These are phyloP conservation scores for Clytia hemisphaerica DNA, from an alignment of 30 jellyfish, hydroid and myxozoan species.

Conservation along the genomic window DNA sequence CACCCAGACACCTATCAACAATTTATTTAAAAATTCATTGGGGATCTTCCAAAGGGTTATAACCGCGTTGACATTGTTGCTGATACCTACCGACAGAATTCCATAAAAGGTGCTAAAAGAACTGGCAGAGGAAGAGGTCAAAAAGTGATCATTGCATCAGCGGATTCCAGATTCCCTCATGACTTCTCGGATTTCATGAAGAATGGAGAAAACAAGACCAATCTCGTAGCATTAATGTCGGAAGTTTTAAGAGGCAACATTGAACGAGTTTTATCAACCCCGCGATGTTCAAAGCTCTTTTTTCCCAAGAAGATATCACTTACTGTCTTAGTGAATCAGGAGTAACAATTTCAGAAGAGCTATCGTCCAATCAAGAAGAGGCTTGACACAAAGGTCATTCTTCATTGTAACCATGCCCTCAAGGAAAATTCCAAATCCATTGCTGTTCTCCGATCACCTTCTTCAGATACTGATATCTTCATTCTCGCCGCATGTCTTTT, in stretches of 20 bases:
- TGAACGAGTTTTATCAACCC: background rate
- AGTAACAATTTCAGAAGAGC: no score
- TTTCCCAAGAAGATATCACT: conserved; percentile 2
- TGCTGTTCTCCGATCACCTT: no score
- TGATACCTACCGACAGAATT: conserved; percentile 35
- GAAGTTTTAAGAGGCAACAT: conserved; percentile 16
- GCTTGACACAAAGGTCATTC: no score
- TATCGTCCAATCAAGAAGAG: no score
- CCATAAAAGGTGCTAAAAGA: conserved; percentile 21
- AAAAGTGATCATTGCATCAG: conserved; percentile 28
- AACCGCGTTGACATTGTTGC: conserved; percentile 47
- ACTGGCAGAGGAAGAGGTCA: conserved; percentile 15
- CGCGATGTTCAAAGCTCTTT: conserved; percentile 14
- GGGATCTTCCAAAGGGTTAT: conserved; percentile 23
- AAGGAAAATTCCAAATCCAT: no score
- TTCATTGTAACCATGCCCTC: no score
- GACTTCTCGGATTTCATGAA: conserved; percentile 37
- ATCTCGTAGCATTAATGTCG: conserved; percentile 26
- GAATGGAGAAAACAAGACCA: conserved; percentile 44
- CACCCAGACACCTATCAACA: conserved; percentile 30
- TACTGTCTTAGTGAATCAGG: no score
- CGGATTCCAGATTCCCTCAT: conserved; percentile 29
- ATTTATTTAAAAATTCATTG: conserved; percentile 11
- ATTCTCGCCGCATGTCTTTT: no score
- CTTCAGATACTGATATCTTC: no score